These are phyloP conservation scores for Sciurus vulgaris DNA, from an alignment of 2,797 vertebrate species.

Conservation along the genomic window DNA sequence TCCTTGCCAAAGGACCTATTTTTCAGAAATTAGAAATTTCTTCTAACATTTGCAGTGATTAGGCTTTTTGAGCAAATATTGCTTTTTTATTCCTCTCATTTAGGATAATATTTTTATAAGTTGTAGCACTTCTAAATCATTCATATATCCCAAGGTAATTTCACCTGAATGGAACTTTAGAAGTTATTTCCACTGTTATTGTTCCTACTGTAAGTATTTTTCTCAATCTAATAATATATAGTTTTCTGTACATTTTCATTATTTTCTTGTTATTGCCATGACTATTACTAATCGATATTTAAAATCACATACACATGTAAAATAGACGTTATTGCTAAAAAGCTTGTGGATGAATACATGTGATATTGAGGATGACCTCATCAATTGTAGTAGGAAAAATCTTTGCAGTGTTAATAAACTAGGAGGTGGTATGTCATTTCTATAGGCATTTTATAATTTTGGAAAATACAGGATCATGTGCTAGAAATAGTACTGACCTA, in stretches of 20 bases:
- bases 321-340: neutral
- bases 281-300: slow-evolving; percentile 10
- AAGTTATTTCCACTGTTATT: neutral
- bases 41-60: neutral
- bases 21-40: slow-evolving; percentile 7
- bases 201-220: neutral
- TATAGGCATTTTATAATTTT: slow-evolving; percentile 18
- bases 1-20: neutral
- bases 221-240: neutral
- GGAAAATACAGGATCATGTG: neutral
- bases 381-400: neutral
- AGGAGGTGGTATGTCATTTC: neutral
- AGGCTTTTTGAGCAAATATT: neutral
- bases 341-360: neutral
- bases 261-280: neutral
- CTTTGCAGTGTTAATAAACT: slow-evolving; percentile 7
- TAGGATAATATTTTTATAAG: neutral
- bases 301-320: neutral
- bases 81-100: neutral
- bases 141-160: neutral
- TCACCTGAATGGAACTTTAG: neutral
- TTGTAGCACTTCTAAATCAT: neutral
- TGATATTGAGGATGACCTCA: neutral
- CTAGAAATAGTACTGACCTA: neutral
- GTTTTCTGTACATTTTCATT: slow-evolving; percentile 35